Evolutionary conservation across 2,113 vertebrate genomes (phyloP).

Genomic region (Erythrolamprus reginae): DNA sequence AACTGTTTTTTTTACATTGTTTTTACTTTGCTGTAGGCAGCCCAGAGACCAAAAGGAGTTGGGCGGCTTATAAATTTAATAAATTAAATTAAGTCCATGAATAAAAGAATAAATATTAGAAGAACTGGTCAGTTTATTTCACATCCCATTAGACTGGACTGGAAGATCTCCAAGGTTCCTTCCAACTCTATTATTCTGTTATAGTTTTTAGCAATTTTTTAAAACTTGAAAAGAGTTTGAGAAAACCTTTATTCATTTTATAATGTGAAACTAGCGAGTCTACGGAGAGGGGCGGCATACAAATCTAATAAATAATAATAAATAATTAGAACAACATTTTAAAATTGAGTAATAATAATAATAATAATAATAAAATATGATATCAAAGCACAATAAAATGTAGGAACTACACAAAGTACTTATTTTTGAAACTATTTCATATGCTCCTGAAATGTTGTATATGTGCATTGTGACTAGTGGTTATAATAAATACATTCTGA

Average conservation of each 20-base stretch:
- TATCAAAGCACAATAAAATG: not conserved
- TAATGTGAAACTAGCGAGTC: not conserved
- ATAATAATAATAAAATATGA: not conserved
- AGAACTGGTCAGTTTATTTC: not conserved
- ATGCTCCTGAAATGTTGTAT: not conserved
- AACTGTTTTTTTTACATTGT: no score
- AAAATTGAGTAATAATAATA: not conserved
- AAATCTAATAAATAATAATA: no score
- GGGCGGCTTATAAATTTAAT: no score
- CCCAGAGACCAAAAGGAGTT: no score
- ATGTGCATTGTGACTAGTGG: not conserved
- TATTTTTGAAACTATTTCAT: not conserved
- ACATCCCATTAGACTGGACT: not conserved
- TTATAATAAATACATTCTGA: not conserved
- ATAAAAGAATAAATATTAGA: not conserved
- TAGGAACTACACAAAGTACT: not conserved
- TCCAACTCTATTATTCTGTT: not conserved
- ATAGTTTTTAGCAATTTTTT: not conserved
- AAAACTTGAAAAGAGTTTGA: not conserved
- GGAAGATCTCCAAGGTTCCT: no score
- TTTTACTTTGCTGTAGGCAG: no score
- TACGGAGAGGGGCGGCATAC: no score
- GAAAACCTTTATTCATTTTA: not conserved
- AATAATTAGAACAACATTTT: not conserved
- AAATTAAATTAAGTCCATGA: not conserved